Evolutionary conservation across 2,888 invertebrate genomes (phyloP).

Genomic region (Aplocera efformata): DNA sequence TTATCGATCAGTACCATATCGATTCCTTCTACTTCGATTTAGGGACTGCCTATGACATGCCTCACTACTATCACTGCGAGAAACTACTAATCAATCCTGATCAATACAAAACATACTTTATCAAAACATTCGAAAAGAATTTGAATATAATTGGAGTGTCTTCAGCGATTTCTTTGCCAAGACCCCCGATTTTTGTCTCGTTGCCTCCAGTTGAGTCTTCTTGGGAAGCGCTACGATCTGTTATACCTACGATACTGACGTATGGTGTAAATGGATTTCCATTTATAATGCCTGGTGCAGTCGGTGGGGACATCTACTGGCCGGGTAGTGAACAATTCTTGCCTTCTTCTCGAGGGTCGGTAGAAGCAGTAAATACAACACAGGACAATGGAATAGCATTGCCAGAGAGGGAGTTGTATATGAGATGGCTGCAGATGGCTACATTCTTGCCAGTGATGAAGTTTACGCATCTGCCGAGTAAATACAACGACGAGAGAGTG

Average conservation of each 20-base stretch:
- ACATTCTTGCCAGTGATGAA: slow-evolving; percentile 95
- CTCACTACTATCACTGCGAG: slow-evolving; percentile 91
- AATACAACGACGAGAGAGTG: slow-evolving; percentile 89
- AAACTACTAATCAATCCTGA: slow-evolving; percentile 89
- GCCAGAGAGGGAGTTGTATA: slow-evolving; percentile 90
- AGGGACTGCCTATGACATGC: slow-evolving; percentile 91
- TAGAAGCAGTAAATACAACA: slow-evolving; percentile 49
- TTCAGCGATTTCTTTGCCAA: slow-evolving; percentile 89
- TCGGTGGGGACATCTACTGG: slow-evolving; percentile 92
- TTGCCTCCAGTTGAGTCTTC: slow-evolving; percentile 92
- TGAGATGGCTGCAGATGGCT: slow-evolving; percentile 94
- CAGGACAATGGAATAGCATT: slow-evolving; percentile 73
- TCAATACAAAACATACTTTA: slow-evolving; percentile 88
- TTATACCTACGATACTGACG: slow-evolving; percentile 92
- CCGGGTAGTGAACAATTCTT: slow-evolving; percentile 80
- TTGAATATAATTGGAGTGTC: slow-evolving; percentile 89
- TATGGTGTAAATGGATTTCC: slow-evolving; percentile 96
- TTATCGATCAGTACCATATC: slow-evolving; percentile 87
- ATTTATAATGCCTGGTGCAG: slow-evolving; percentile 95
- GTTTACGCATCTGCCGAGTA: slow-evolving; percentile 93
- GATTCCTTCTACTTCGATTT: slow-evolving; percentile 92
- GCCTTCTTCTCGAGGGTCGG: slow-evolving; percentile 71
- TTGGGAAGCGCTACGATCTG: slow-evolving; percentile 90
- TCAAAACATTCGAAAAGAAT: slow-evolving; percentile 81
- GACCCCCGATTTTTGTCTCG: slow-evolving; percentile 92